A percentile compares a stretch with the other conserved stretches of the same genome.
These are phyloP conservation scores for Megalopta genalis DNA, from an alignment of 1,140 invertebrate genomes.

Conservation along the genomic window DNA sequence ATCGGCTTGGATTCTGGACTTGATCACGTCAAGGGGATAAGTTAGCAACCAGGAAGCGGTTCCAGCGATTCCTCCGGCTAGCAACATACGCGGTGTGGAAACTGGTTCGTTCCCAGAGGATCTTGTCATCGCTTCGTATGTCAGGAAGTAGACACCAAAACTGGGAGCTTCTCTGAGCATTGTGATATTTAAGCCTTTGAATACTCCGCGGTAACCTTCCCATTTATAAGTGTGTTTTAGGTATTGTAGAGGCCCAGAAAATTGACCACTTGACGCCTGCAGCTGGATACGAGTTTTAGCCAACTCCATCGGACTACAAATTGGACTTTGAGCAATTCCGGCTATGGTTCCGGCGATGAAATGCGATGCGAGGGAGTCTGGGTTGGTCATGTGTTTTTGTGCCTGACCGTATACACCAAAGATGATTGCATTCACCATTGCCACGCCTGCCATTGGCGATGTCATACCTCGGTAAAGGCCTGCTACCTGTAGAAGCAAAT, in stretches of 20 bases:
- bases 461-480: slow-evolving; percentile 91
- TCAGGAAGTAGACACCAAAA: slow-evolving; percentile 85
- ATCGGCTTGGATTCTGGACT: slow-evolving; percentile 92
- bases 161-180: slow-evolving; percentile 88
- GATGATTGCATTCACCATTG: slow-evolving; percentile 93
- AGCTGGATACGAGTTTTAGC: slow-evolving; percentile 92
- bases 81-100: slow-evolving; percentile 83
- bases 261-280: slow-evolving; percentile 66
- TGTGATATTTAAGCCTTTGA: slow-evolving; percentile 88
- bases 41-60: slow-evolving; percentile 90
- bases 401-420: slow-evolving; percentile 94
- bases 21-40: slow-evolving; percentile 94
- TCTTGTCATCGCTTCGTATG: slow-evolving; percentile 73
- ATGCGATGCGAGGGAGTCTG: slow-evolving; percentile 83
- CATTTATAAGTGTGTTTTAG: slow-evolving; percentile 82
- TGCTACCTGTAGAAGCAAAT: slow-evolving; percentile 72
- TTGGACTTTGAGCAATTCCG: slow-evolving; percentile 89
- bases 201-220: slow-evolving; percentile 86
- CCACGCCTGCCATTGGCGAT: slow-evolving; percentile 92
- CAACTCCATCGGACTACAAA: slow-evolving; percentile 92
- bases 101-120: slow-evolving; percentile 67
- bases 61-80: slow-evolving; percentile 92
- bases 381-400: slow-evolving; percentile 82
- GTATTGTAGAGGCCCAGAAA: slow-evolving; percentile 84
- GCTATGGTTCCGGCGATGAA: slow-evolving; percentile 87